Percentiles rank a stretch among this genome's conserved stretches.
Conservation (phyloP, 2,888 invertebrate genomes). For the Notodonta dromedarius region DNA sequence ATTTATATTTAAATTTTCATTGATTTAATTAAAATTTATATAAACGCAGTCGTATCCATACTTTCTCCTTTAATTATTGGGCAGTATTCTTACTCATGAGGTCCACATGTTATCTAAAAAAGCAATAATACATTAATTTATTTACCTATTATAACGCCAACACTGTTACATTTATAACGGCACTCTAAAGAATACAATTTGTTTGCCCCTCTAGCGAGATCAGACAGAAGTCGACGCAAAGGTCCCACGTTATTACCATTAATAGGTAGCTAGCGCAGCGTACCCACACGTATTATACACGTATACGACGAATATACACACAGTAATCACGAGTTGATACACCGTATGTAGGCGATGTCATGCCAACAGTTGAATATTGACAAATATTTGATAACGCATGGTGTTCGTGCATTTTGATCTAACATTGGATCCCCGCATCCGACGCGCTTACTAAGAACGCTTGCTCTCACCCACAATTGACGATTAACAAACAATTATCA, state of each 20-base stretch:
- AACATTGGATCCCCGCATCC: slow-evolving; percentile 57
- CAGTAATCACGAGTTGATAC: slow-evolving; percentile 36
- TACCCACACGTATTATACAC: slow-evolving; percentile 37
- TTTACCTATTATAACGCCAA: no score
- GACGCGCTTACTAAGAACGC: slow-evolving; percentile 50
- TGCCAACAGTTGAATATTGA: slow-evolving; percentile 60
- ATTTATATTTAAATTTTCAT: no score
- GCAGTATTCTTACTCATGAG: no score
- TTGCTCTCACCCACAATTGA: slow-evolving; percentile 52
- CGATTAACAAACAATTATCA: slow-evolving; percentile 51
- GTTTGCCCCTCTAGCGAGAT: slow-evolving; percentile 60
- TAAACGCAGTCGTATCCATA: no score
- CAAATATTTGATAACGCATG: slow-evolving; percentile 19
- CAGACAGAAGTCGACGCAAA: slow-evolving; percentile 66
- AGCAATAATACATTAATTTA: no score
- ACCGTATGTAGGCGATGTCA: slow-evolving; percentile 66
- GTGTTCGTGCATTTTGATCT: slow-evolving; percentile 62
- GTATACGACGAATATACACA: slow-evolving; percentile 20
- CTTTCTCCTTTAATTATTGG: no score
- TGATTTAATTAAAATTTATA: no score
- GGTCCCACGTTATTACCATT: slow-evolving; percentile 52
- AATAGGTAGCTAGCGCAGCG: slow-evolving; percentile 59
- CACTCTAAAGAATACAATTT: slow-evolving; percentile 17
- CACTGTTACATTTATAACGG: slow-evolving; percentile 8
- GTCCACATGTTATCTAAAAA: no score